Conservation (phyloP, 2,797 vertebrate species). For the Gallirallus australis region DNA sequence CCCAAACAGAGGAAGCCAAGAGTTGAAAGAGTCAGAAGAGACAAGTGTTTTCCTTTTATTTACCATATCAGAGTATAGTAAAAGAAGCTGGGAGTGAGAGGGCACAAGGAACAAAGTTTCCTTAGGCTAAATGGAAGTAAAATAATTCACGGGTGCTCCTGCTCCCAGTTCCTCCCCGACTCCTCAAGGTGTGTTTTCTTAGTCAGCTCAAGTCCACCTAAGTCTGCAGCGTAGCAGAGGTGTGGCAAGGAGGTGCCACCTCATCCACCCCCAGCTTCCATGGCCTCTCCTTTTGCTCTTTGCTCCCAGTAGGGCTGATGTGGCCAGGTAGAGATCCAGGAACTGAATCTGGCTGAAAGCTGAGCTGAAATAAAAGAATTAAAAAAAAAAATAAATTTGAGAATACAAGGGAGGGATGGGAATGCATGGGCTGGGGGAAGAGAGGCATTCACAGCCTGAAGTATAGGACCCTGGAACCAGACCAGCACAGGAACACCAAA, state of each 20-base stretch:
- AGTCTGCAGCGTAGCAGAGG: neutral
- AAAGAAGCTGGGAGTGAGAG: neutral
- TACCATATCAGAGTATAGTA: neutral
- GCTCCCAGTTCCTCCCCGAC: neutral
- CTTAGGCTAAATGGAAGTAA: neutral
- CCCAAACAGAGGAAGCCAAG: neutral
- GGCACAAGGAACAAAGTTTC: neutral
- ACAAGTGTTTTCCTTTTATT: neutral
- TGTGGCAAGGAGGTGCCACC: constrained; percentile 20
- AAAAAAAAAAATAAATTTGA: too few relatives aligned
- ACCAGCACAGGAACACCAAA: neutral
- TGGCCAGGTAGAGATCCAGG: constrained; percentile 10
- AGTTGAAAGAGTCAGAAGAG: neutral
- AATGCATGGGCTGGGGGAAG: neutral
- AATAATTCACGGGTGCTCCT: neutral
- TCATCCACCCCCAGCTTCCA: constrained; percentile 27
- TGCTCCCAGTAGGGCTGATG: neutral
- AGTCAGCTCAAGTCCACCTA: neutral
- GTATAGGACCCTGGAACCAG: neutral
- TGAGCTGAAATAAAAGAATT: neutral
- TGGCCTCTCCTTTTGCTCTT: constrained; percentile 55
- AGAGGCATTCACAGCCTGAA: neutral
- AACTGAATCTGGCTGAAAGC: neutral
- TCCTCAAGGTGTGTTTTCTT: neutral
- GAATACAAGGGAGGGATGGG: neutral